phyloP scores from a whole-genome alignment of 2,797 vertebrate genomes.

The Spea hammondii region DNA sequence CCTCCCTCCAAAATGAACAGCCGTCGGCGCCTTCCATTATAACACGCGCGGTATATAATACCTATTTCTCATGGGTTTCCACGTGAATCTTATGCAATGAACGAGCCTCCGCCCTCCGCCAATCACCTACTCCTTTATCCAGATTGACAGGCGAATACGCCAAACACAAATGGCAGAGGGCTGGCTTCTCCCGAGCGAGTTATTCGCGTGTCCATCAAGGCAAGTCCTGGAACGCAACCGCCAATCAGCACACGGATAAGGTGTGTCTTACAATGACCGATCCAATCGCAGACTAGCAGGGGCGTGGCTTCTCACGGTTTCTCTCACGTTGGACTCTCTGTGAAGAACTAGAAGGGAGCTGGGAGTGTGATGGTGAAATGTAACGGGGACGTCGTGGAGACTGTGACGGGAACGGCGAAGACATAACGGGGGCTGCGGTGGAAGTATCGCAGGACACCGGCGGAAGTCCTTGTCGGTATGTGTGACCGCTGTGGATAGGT shows the following conservation, averaged over 20 bases:
- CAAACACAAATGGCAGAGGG: neutral
- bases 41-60: neutral
- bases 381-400: neutral
- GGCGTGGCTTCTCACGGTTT: neutral
- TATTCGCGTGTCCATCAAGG: neutral
- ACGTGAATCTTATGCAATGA: constrained; percentile 48
- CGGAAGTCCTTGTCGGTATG: no score
- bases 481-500: no score
- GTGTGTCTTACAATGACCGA: neutral
- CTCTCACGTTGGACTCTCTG: constrained; percentile 21
- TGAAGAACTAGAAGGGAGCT: neutral
- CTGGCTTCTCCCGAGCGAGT: neutral
- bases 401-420: no score
- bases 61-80: constrained; percentile 31
- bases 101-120: constrained; percentile 11
- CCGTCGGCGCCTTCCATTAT: neutral
- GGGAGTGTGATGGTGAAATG: neutral
- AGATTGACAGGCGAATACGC: neutral
- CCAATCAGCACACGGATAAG: constrained; percentile 1
- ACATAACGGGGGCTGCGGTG: neutral
- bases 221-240: neutral
- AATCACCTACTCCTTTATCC: neutral
- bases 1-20: neutral
- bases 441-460: neutral
- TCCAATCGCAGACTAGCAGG: neutral